phyloP scores from a whole-genome alignment of 2,888 invertebrate genomes.

The Epinotia ramella region DNA sequence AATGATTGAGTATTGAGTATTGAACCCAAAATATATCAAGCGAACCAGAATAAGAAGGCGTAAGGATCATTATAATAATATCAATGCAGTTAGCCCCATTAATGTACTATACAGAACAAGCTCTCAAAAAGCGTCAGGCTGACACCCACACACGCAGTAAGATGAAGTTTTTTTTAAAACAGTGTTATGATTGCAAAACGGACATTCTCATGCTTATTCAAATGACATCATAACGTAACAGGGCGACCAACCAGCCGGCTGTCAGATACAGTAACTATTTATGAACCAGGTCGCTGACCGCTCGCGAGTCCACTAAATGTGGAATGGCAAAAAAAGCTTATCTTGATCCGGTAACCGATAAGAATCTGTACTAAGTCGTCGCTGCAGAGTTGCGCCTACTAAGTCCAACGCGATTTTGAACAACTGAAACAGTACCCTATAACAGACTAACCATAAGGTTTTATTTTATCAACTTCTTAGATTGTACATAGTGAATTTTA shows the following conservation, averaged over 20 bases:
- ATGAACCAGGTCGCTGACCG: slow-evolving; percentile 38
- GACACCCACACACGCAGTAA: slow-evolving; percentile 11
- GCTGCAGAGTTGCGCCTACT: background rate
- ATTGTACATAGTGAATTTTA: background rate
- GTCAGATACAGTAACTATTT: slow-evolving; percentile 36
- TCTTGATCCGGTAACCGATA: slow-evolving; percentile 28
- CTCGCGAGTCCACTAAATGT: slow-evolving; percentile 31
- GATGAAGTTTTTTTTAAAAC: background rate
- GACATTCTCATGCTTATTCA: slow-evolving; percentile 12
- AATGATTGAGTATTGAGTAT: no score
- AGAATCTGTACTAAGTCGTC: slow-evolving; percentile 13
- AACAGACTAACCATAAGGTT: background rate
- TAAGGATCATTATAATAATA: no score
- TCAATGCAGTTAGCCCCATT: no score
- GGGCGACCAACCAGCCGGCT: slow-evolving; percentile 15
- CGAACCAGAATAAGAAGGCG: no score
- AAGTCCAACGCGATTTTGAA: background rate
- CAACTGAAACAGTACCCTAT: slow-evolving; percentile 2
- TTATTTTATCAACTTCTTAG: background rate
- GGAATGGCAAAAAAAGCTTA: slow-evolving; percentile 25
- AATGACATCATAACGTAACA: slow-evolving; percentile 19
- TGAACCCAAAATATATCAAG: no score
- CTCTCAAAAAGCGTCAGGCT: slow-evolving; percentile 6
- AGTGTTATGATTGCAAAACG: background rate
- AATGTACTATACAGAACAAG: background rate